Base-by-base conservation (phyloP, 2,113 vertebrate genomes). In the Rhinolophus sinicus region DNA sequence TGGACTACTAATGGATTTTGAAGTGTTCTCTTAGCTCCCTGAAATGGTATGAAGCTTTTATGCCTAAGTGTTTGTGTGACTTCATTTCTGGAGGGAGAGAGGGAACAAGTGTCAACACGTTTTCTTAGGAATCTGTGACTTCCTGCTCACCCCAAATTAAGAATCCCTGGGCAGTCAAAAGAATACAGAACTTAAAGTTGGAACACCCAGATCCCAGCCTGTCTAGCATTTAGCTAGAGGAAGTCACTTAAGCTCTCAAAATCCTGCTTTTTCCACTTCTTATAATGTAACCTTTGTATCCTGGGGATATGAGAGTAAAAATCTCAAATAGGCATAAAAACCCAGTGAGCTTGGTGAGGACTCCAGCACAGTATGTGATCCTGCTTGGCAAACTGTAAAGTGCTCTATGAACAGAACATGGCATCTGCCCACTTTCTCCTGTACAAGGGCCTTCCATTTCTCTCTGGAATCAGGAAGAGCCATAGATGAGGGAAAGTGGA, bases 401-500 rank as follows among this genome's bases (percentile, higher is more conserved):
- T 14, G 10, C 22, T 26, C 3, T 44, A 18, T 5, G 33, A 21
- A 50, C 30, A 72, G 65, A 85, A 65, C 13, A 40, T 38, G 7
- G 11, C 9, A 2, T 12, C 58, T 40, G 28, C 38, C 33, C 21
- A 10, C 13, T 58, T 54, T 88, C 58, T 64, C 38, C 50, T 67
- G 13, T 8, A 52, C 40, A 19, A n/a, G 16, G 5, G 6, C 54
- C 62, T 82, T 33, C 50, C 18, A 52, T 77, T 69, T 26, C 62
- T 60, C 62, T 95, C 50, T 93, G 78, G 52, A 96, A 50, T 92
- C 83, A 76, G 90, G 62, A 94, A 72, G 82, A 69, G 38, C 56
- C 90, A 58, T 33, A 76, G 64, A 84, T 56, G 70, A 95, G 44
- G 38, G 70, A 84, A 89, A 78, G 67, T 56, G n/a, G 47, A 90